Percentiles rank a stretch among this genome's conserved stretches.
These are phyloP conservation scores for Cyprinodon variegatus DNA, from an alignment of 2,113 vertebrate species.

Conservation along the genomic window DNA sequence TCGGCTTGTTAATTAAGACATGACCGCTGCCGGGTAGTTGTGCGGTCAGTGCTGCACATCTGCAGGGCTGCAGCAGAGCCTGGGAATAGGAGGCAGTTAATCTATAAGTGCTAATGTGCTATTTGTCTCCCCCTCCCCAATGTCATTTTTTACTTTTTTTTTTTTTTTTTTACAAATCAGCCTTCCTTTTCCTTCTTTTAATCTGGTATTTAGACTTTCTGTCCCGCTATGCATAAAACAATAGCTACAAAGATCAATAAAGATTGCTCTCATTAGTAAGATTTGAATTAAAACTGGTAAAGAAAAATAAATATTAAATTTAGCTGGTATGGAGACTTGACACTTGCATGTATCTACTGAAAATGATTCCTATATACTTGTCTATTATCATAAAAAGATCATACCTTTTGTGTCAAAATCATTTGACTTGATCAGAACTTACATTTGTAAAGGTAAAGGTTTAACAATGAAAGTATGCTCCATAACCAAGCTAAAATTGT, in stretches of 20 bases:
- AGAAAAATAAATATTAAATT: neutral
- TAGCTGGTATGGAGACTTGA: neutral
- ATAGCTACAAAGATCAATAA: neutral
- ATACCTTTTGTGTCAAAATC: neutral
- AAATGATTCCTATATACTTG: no score
- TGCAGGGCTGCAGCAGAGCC: slow-evolving; percentile 58
- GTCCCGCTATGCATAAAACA: neutral
- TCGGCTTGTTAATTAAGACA: slow-evolving; percentile 77
- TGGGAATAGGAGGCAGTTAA: slow-evolving; percentile 74
- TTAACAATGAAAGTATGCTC: neutral
- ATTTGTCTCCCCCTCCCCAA: slow-evolving; percentile 42
- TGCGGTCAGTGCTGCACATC: slow-evolving; percentile 65
- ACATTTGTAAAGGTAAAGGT: neutral
- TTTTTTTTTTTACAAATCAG: neutral
- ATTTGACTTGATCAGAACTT: neutral
- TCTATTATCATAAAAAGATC: neutral
- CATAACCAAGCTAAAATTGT: neutral
- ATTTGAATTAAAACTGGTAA: neutral
- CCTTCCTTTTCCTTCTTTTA: neutral
- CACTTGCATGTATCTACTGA: neutral
- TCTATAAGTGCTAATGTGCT: slow-evolving; percentile 75
- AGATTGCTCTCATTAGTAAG: neutral
- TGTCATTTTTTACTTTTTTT: slow-evolving; percentile 38
- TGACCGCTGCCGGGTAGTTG: slow-evolving; percentile 55
- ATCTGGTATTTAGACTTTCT: neutral